These are phyloP conservation scores for Palythoa grandis DNA, from an alignment of 92 coral and sea anemone genomes.

Conservation along the genomic window DNA sequence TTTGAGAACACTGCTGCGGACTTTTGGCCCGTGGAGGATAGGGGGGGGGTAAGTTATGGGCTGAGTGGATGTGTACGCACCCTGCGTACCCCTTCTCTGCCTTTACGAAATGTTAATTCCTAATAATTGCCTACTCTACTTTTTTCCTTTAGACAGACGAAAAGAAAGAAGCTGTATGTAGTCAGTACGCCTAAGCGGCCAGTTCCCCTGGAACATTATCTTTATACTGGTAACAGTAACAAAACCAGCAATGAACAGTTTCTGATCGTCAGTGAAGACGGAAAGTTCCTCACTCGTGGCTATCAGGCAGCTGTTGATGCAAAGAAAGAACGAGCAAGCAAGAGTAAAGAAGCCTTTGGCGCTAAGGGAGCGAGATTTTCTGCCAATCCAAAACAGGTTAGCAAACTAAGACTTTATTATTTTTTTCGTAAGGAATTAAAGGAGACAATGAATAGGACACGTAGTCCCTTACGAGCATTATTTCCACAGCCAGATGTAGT, in stretches of 20 bases:
- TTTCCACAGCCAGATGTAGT: too few species aligned
- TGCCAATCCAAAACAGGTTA: constrained; percentile 73
- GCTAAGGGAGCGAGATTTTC: constrained; percentile 72
- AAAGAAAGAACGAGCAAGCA: constrained; percentile 78
- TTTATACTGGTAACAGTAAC: constrained; percentile 96
- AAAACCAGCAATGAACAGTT: constrained; percentile 94
- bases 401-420: not conserved
- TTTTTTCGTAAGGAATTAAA: too few species aligned
- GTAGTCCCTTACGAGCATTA: too few species aligned
- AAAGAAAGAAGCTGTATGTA: constrained; percentile 87
- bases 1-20: too few species aligned
- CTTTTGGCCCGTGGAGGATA: too few species aligned
- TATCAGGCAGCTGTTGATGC: constrained; percentile 90
- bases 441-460: too few species aligned
- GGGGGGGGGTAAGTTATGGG: too few species aligned
- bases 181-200: constrained; percentile 98
- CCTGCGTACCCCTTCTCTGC: too few species aligned
- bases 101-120: too few species aligned
- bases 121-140: too few species aligned
- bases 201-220: constrained; percentile 89
- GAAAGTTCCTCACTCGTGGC: constrained; percentile 86
- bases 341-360: constrained; percentile 87
- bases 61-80: too few species aligned
- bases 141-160: constrained; percentile 75
- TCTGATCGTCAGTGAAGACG: constrained; percentile 75